Evolutionary conservation across 1,140 invertebrate genomes (phyloP).

Genomic region (Alviniconcha marisindica): DNA sequence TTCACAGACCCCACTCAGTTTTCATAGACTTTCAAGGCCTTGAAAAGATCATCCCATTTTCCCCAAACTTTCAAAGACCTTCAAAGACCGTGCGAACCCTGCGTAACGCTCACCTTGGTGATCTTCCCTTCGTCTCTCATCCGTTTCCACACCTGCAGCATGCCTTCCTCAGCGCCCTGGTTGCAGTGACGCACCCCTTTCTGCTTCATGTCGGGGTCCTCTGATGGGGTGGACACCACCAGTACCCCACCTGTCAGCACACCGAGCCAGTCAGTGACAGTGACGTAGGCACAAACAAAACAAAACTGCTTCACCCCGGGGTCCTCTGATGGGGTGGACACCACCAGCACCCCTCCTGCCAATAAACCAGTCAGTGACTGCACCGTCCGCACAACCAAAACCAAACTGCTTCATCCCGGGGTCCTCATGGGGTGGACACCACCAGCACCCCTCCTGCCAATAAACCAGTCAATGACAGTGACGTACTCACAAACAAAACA

Average conservation of each 20-base stretch:
- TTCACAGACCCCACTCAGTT: too few relatives aligned
- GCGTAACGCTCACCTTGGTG: constrained; percentile 2
- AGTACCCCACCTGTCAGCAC: constrained; percentile 3
- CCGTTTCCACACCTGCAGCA: constrained; percentile 24
- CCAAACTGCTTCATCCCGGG: not conserved
- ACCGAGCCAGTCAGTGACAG: not conserved
- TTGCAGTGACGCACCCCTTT: constrained; percentile 18
- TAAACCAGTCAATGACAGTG: not conserved
- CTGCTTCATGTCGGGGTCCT: constrained; percentile 29
- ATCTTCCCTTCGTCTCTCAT: constrained; percentile 28
- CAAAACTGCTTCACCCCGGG: constrained; percentile 9
- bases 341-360: constrained; percentile 12
- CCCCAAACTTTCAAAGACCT: too few relatives aligned
- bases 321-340: constrained; percentile 23
- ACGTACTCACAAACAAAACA: too few relatives aligned
- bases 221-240: constrained; percentile 12
- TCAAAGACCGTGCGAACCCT: too few relatives aligned
- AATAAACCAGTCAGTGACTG: too few relatives aligned
- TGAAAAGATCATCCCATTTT: too few relatives aligned
- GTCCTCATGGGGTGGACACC: not conserved
- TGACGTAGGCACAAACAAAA: too few relatives aligned
- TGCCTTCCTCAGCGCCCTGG: constrained; percentile 29
- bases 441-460: too few relatives aligned
- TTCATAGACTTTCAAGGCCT: too few relatives aligned
- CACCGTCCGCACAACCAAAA: too few relatives aligned